Base-by-base conservation (phyloP, 2,113 vertebrate species). In the Aldabrachelys gigantea region DNA sequence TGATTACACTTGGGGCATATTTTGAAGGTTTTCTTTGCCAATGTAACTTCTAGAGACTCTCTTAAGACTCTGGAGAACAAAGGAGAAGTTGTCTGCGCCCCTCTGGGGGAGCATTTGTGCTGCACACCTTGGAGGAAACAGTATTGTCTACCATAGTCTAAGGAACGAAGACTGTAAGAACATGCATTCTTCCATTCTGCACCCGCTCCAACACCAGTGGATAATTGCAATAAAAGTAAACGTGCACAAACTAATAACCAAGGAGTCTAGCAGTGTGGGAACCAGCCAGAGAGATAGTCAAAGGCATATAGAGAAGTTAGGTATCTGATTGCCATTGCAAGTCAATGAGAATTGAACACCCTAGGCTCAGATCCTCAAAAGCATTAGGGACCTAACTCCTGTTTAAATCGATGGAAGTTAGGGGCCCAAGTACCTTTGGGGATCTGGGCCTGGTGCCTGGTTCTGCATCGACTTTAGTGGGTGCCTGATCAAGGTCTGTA, bases 41-140 rank as follows among this genome's bases (percentile, higher is more conserved):
- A 24, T 54, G 52, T 93, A 96, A 44, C 87, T 82, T 96, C 94
- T 90, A 91, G 90, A 41, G 62, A 79, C 57, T 59, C 31, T 69
- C 31, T 69, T n/a, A 69, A 89, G 59, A 78, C 85, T 91, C 82
- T 1, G 0, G 92, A 85, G 91, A 91, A 92, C 72, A 92, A 72
- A 69, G 12, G 90, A 96, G 92, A 88, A 89, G 87, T 69, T 35
- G 35, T 69, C 62, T 29, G 14, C 83, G 79, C 69, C 93, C 69
- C 6, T 56, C 84, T 0, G 16, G 29, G 56, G 52, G 11, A 17
- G 17, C 4, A 16, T 19, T 35, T 57, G 72, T 27, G 38, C 22
- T 25, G 44, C 22, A 76, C 38, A 44, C 24, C 24, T 80, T 88
- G 90, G 75, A 95, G 90, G 91, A 95, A 96, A 82, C 85, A 38